These are phyloP conservation scores for Echeneis naucrates DNA, from an alignment of 2,797 vertebrate genomes.

Conservation along the genomic window DNA sequence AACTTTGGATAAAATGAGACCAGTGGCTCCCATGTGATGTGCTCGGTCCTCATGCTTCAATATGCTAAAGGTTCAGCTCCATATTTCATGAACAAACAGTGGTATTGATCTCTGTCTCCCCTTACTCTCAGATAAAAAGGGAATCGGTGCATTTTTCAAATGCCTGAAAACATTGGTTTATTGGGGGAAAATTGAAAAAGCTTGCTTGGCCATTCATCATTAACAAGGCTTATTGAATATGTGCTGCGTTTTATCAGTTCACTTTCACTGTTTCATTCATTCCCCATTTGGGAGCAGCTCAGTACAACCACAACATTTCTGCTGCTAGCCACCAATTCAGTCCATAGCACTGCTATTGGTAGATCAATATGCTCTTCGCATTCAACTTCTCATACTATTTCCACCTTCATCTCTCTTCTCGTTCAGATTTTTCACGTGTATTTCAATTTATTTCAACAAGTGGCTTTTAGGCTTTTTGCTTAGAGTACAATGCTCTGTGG, in stretches of 20 bases:
- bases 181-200: constrained; percentile 12
- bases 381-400: neutral
- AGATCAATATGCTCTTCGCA: constrained; percentile 6
- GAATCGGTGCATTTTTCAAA: neutral
- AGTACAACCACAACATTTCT: constrained; percentile 14
- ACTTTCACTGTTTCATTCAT: constrained; percentile 5
- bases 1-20: neutral
- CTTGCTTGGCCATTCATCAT: constrained; percentile 23
- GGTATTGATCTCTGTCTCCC: constrained; percentile 3
- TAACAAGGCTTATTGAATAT: constrained; percentile 24
- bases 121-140: neutral
- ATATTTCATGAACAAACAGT: neutral
- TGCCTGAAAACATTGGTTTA: constrained; percentile 17
- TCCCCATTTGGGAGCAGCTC: constrained; percentile 10
- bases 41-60: constrained; percentile 4
- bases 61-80: neutral
- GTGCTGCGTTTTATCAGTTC: constrained; percentile 19
- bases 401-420: neutral
- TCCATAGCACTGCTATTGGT: neutral
- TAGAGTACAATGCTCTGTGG: neutral
- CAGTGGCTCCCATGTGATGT: neutral
- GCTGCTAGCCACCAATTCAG: neutral
- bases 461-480: neutral
- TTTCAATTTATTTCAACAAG: neutral
- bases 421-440: neutral